Evolutionary conservation across 2,888 invertebrate genomes (phyloP).

Genomic region (Spialia ferax): DNA sequence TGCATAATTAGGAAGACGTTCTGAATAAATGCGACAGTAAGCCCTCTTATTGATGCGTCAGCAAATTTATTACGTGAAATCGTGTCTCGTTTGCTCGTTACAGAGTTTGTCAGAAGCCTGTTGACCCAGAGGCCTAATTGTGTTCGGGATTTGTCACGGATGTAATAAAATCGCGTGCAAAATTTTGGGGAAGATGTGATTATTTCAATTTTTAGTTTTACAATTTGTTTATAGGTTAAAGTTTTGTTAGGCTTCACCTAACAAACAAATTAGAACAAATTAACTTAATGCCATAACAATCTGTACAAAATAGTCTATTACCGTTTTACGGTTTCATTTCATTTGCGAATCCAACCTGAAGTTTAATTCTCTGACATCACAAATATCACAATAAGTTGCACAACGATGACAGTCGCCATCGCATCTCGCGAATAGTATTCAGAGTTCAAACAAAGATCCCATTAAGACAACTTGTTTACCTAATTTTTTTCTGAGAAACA

Average conservation of each 20-base stretch:
- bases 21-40: neutral
- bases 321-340: too few relatives aligned
- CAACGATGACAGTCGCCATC: neutral
- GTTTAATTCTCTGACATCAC: neutral
- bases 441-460: neutral
- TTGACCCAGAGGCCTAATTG: neutral
- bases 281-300: too few relatives aligned
- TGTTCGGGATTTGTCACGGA: neutral
- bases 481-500: neutral
- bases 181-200: too few relatives aligned
- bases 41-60: neutral
- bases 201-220: too few relatives aligned
- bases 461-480: neutral
- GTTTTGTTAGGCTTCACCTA: too few relatives aligned
- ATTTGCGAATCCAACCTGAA: neutral
- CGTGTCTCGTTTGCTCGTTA: neutral
- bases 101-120: neutral
- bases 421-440: neutral
- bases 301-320: too few relatives aligned
- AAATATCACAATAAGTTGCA: neutral
- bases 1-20: conserved; percentile 10
- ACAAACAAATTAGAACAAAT: too few relatives aligned
- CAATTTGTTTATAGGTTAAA: too few relatives aligned
- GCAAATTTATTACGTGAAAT: neutral
- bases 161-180: neutral